Percentiles rank a stretch among this genome's conserved stretches.
phyloP scores from a whole-genome alignment of 2,888 invertebrate species.

The Thalpophila matura region DNA sequence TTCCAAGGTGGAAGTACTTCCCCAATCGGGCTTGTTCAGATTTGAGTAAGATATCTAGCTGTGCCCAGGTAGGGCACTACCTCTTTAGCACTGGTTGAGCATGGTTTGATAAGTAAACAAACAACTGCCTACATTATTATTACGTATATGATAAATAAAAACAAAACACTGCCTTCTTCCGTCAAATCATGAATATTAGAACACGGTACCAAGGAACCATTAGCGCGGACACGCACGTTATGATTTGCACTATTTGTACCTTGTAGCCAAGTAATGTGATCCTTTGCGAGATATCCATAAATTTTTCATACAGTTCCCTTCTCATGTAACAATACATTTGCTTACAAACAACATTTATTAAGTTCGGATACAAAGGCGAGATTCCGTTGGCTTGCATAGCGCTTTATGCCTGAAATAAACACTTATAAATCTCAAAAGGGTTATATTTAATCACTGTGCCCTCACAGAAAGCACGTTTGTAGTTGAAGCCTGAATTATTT shows the following conservation, averaged over 20 bases:
- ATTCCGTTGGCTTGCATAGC: slow-evolving; percentile 64
- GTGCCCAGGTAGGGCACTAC: no score
- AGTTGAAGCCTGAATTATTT: slow-evolving; percentile 85
- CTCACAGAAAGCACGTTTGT: slow-evolving; percentile 84
- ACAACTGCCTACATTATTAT: slow-evolving; percentile 10
- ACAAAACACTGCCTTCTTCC: slow-evolving; percentile 36
- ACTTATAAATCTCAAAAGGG: slow-evolving; percentile 87
- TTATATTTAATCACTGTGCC: slow-evolving; percentile 88
- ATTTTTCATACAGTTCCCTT: slow-evolving; percentile 77
- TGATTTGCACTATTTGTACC: slow-evolving; percentile 65
- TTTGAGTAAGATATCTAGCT: no score
- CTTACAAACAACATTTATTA: slow-evolving; percentile 85
- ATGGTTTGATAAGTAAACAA: slow-evolving; percentile 15
- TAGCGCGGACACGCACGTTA: slow-evolving; percentile 38
- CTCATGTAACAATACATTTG: slow-evolving; percentile 80
- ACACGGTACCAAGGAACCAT: slow-evolving; percentile 28
- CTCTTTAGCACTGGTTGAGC: no score
- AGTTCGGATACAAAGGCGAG: slow-evolving; percentile 75
- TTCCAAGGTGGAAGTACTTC: no score
- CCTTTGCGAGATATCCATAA: slow-evolving; percentile 69
- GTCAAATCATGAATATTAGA: slow-evolving; percentile 49
- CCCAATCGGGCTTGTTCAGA: no score
- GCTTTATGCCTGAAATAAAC: slow-evolving; percentile 81
- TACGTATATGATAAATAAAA: slow-evolving; percentile 4
- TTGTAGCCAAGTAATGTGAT: slow-evolving; percentile 66